A percentile compares a stretch with the other conserved stretches of the same genome.
phyloP scores from a whole-genome alignment of 2,113 vertebrate genomes.

The Tupaia chinensis region DNA sequence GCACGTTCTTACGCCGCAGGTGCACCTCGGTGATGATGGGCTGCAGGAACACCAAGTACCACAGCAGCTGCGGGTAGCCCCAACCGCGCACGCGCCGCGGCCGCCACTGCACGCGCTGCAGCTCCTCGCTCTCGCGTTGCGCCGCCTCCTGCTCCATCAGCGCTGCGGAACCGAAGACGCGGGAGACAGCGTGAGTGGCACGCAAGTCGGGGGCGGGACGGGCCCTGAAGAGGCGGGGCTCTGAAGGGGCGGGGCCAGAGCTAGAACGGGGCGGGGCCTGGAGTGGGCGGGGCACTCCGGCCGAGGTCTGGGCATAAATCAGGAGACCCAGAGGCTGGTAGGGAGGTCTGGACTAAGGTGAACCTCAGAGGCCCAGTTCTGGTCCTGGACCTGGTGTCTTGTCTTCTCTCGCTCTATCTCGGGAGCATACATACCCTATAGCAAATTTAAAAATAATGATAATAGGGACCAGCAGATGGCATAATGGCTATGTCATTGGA shows the following conservation, averaged over 20 bases:
- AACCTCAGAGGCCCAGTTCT: too few relatives aligned
- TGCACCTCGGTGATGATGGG: slow-evolving; percentile 90
- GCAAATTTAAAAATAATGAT: too few relatives aligned
- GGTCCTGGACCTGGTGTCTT: too few relatives aligned
- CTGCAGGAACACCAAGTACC: slow-evolving; percentile 91
- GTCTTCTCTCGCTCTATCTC: too few relatives aligned
- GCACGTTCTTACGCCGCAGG: slow-evolving; percentile 86
- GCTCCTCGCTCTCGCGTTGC: slow-evolving; percentile 75
- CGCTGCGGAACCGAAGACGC: slow-evolving; percentile 21
- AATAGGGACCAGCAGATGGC: too few relatives aligned
- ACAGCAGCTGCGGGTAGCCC: slow-evolving; percentile 81
- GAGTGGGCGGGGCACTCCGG: too few relatives aligned
- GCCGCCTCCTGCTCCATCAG: slow-evolving; percentile 85
- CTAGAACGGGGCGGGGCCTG: neutral
- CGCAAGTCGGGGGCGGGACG: too few relatives aligned
- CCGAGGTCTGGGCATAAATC: neutral
- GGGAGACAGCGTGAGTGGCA: fast-evolving
- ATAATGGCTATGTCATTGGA: too few relatives aligned
- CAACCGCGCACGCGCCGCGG: slow-evolving; percentile 77
- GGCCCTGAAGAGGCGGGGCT: too few relatives aligned
- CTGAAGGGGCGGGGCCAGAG: too few relatives aligned
- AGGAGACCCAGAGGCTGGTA: neutral
- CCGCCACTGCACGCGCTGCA: neutral
- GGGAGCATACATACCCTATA: too few relatives aligned
- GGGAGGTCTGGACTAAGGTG: neutral